Conservation (phyloP, 2,113 vertebrate genomes). For the Melanerpes formicivorus region DNA sequence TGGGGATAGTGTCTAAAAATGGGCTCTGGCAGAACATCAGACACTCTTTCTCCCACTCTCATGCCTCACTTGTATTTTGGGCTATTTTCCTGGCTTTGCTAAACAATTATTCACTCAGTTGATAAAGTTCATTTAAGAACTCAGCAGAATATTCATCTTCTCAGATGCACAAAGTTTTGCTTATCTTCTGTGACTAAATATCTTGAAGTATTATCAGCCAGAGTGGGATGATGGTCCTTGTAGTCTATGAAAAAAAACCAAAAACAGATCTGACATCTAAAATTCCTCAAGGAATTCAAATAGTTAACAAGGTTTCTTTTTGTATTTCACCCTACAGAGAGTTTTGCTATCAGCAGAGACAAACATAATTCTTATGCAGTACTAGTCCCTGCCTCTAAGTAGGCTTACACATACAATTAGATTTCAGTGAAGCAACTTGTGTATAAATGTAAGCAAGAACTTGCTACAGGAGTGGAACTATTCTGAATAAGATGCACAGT, state of each 20-base stretch:
- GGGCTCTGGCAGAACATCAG: background rate
- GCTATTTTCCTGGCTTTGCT: background rate
- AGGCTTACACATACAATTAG: background rate
- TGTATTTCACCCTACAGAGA: background rate
- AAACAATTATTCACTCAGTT: background rate
- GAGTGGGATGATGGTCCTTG: background rate
- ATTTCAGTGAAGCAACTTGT: conserved; percentile 5
- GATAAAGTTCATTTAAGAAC: background rate
- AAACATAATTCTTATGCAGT: conserved; percentile 3
- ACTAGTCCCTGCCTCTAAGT: background rate
- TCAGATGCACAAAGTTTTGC: background rate
- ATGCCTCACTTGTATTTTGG: background rate
- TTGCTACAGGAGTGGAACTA: background rate
- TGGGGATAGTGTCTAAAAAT: background rate
- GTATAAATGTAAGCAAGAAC: conserved; percentile 24
- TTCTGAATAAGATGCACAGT: conserved; percentile 9
- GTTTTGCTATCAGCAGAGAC: conserved; percentile 1
- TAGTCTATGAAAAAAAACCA: background rate
- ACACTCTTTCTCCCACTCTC: background rate
- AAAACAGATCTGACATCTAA: background rate
- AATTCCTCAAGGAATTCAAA: background rate
- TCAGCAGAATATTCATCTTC: background rate
- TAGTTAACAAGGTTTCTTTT: background rate
- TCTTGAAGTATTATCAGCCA: background rate
- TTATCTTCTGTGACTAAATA: background rate